Evolutionary conservation across 1,140 invertebrate genomes (phyloP), one percentile per base, ranked within the genome.

Genomic region (Ptiloglossa arizonensis): DNA sequence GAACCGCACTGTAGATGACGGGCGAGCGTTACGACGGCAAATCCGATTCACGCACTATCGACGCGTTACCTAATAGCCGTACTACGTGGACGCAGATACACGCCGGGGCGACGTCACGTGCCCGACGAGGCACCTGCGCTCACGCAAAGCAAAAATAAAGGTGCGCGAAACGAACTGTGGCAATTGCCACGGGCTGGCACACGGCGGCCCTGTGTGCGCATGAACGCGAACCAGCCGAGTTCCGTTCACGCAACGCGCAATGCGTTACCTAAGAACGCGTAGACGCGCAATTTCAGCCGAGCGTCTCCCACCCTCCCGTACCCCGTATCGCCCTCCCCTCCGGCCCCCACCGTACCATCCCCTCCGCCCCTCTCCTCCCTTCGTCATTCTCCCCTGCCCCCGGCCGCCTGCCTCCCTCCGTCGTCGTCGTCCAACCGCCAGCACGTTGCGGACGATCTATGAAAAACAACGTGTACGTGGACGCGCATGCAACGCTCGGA

Each of bases 221-320:
- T 44, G 19, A 19, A 74, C 60, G 13, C 62, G 54, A 60, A 27
- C 35, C 5, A 6, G 35, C 73, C 1, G 50, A 80, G 71, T 85
- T 81, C 73, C 70, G 82, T 86, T 85, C 84, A 85, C 82, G 82
- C 84, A 79, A 85, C 80, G 82, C 46, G 71, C 82, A 59, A 64
- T 78, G 86, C 80, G 78, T 85, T 86, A 87, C 81, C 76, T 79
- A 85, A 87, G 78, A 85, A 80, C 76, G 80, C 85, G 71, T 81
- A 73, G 54, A 74, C 73, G 79, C 54, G 73, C 62, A 80, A 79
- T 83, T 76, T 79, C 74, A 82, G 59, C n/a, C 67, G 35, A 24
- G 44, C 64, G 22, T 24, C 17, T 22, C 13, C 13, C n/a, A 6
- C 27, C n/a, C 6, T 5, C 6, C 13, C 27, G 27, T 19, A 9